These are phyloP conservation scores for Hydrozoanthus gracilis DNA, from an alignment of 92 coral and sea anemone genomes.

Conservation along the genomic window DNA sequence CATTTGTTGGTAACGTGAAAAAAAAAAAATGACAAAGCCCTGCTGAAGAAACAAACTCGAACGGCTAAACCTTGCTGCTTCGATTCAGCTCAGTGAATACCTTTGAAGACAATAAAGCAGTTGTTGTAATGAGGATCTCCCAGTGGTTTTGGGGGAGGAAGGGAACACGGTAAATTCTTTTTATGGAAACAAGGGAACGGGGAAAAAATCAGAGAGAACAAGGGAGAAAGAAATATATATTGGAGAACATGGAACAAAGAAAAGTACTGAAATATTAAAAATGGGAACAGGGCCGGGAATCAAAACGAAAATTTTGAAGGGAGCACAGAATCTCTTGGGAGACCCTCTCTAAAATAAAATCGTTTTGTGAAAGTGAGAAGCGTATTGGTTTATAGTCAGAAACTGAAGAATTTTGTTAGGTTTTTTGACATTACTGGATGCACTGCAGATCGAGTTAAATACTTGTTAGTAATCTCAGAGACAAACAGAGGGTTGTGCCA, in stretches of 20 bases:
- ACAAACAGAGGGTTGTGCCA: background rate
- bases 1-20: background rate
- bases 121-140: slow-evolving; percentile 5
- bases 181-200: slow-evolving; percentile 8
- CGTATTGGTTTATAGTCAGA: background rate
- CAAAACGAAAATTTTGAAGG: background rate
- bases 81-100: background rate
- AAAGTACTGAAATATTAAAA: background rate
- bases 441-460: background rate
- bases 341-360: background rate
- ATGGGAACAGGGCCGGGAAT: background rate
- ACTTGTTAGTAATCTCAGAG: background rate
- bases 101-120: background rate
- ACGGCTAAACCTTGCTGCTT: background rate
- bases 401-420: background rate
- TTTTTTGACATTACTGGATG: background rate
- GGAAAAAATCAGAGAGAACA: background rate
- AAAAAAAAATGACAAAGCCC: background rate
- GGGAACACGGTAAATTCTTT: background rate
- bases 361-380: background rate
- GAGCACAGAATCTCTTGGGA: background rate
- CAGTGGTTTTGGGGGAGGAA: background rate
- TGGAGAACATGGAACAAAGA: slow-evolving; percentile 9
- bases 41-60: background rate
- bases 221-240: background rate